phyloP scores from a whole-genome alignment of 2,797 vertebrate species.

The Poecilia wingei region DNA sequence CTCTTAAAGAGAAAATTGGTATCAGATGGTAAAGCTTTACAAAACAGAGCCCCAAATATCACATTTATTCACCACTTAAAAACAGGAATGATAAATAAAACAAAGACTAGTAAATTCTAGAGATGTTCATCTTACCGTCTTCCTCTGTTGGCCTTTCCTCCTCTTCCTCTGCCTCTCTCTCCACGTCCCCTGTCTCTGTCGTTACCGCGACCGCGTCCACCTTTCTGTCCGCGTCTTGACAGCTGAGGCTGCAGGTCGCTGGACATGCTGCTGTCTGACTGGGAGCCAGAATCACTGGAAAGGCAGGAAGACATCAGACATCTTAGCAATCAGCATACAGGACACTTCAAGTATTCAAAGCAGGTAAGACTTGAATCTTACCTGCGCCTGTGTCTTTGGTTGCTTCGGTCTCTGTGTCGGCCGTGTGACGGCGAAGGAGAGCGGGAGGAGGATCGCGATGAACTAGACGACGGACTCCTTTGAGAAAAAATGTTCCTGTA shows the following conservation, averaged over 20 bases:
- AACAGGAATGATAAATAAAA: background rate
- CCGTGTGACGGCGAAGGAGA: slow-evolving; percentile 86
- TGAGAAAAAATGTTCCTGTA: slow-evolving; percentile 94
- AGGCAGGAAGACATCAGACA: background rate
- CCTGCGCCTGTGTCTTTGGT: slow-evolving; percentile 81
- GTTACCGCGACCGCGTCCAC: slow-evolving; percentile 78
- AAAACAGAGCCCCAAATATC: background rate
- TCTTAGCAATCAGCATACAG: background rate
- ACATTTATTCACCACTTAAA: background rate
- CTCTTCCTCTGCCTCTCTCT: slow-evolving; percentile 87
- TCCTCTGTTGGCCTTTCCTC: slow-evolving; percentile 88
- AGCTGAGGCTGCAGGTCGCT: slow-evolving; percentile 84
- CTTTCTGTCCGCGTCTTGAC: slow-evolving; percentile 86
- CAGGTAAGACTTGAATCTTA: slow-evolving; percentile 11
- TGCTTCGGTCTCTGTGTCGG: slow-evolving; percentile 78
- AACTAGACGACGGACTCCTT: slow-evolving; percentile 89
- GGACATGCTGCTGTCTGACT: slow-evolving; percentile 90
- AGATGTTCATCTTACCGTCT: slow-evolving; percentile 74
- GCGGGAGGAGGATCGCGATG: slow-evolving; percentile 87
- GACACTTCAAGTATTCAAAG: background rate
- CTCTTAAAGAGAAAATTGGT: background rate
- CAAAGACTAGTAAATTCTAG: background rate
- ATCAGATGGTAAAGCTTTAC: background rate
- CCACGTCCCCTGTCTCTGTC: slow-evolving; percentile 81
- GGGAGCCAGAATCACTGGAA: slow-evolving; percentile 88